These are phyloP conservation scores for Rhimphoctona megacephalus DNA, from an alignment of 2,888 invertebrate genomes.

Conservation along the genomic window DNA sequence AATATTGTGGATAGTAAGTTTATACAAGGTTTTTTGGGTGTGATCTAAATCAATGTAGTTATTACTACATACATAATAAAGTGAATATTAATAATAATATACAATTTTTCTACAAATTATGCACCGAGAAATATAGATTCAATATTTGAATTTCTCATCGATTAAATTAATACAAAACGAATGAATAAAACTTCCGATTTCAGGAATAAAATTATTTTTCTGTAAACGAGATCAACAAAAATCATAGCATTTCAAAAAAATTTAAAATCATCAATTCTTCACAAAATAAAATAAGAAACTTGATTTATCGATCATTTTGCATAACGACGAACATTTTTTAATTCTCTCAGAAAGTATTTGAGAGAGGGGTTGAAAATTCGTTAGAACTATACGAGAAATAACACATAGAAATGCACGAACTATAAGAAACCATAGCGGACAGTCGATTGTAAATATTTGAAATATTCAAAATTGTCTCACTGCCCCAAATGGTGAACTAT, in stretches of 20 bases:
- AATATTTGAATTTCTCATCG: background rate
- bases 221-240: no score
- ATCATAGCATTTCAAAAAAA: no score
- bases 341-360: background rate
- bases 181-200: background rate
- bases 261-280: no score
- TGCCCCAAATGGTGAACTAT: constrained; percentile 8
- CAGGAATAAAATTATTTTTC: background rate
- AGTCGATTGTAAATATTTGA: background rate
- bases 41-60: background rate
- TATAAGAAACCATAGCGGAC: background rate
- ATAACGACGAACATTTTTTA: background rate
- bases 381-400: background rate
- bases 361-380: background rate
- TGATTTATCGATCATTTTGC: background rate
- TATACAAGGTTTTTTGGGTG: background rate
- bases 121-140: background rate
- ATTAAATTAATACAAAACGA: background rate
- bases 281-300: background rate
- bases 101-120: background rate
- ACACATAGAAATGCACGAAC: background rate
- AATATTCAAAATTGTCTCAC: background rate
- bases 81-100: background rate
- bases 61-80: background rate
- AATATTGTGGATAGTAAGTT: background rate